A percentile compares a stretch with the other conserved stretches of the same genome.
Evolutionary conservation across 2,113 vertebrate genomes (phyloP).

Genomic region (Elaphurus davidianus): DNA sequence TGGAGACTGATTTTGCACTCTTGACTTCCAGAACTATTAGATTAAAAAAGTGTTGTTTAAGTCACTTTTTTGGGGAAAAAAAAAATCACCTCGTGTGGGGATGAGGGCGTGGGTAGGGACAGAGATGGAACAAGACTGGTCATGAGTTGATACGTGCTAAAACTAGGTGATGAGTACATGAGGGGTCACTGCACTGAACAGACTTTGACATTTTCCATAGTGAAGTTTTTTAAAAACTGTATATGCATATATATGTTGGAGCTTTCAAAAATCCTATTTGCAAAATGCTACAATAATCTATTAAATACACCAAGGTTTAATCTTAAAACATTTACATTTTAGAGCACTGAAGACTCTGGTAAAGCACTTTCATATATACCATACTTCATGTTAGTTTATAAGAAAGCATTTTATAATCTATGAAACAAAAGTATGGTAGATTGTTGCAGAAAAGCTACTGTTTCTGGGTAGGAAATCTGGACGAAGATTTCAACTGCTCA

Average conservation of each 20-base stretch:
- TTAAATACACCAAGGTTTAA: conserved; percentile 13
- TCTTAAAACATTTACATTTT: background rate
- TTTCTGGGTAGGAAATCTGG: background rate
- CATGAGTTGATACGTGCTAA: background rate
- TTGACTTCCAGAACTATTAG: background rate
- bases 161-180: background rate
- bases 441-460: background rate
- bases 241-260: background rate
- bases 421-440: background rate
- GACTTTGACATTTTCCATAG: background rate
- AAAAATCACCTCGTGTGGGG: background rate
- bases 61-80: background rate
- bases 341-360: background rate
- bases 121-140: background rate
- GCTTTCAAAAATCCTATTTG: background rate
- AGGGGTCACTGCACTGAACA: background rate
- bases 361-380: background rate
- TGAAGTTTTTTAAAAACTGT: background rate
- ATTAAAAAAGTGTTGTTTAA: background rate
- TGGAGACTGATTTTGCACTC: background rate
- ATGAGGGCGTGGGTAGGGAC: background rate
- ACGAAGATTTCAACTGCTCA: background rate
- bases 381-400: background rate
- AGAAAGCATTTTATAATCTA: background rate
- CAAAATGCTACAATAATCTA: background rate